phyloP scores from a whole-genome alignment of 2,797 vertebrate genomes.

The Tokudaia muenninki region DNA sequence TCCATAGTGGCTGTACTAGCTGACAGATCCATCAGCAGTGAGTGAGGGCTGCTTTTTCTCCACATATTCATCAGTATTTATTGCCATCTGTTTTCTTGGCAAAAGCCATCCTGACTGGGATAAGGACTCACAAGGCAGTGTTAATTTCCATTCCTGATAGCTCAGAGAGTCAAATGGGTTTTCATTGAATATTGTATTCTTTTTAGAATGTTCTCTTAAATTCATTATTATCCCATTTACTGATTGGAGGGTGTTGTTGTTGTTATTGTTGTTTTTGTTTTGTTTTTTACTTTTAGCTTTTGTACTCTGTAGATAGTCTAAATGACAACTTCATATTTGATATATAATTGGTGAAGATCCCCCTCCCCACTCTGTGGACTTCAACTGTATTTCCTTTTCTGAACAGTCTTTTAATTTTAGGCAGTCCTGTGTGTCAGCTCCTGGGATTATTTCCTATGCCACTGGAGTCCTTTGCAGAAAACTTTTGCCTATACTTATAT shows the following conservation, averaged over 20 bases:
- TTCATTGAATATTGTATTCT: not conserved
- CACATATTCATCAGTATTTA: not conserved
- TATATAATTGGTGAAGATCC: not conserved
- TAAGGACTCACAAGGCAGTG: not conserved
- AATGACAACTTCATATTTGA: not conserved
- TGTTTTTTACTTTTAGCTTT: not conserved
- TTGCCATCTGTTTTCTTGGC: not conserved
- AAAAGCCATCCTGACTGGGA: not conserved
- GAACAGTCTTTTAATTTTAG: not conserved
- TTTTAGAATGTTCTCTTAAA: not conserved
- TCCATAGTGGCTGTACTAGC: not conserved
- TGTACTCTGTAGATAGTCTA: not conserved
- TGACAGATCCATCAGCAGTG: not conserved
- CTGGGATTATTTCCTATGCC: not conserved
- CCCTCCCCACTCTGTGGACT: not conserved
- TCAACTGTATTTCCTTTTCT: not conserved
- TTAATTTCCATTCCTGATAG: not conserved
- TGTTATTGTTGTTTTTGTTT: too few relatives aligned
- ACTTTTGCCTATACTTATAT: not conserved
- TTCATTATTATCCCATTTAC: not conserved
- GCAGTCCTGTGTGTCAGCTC: not conserved
- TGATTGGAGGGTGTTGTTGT: not conserved
- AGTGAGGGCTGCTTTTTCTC: not conserved
- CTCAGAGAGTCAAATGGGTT: not conserved
- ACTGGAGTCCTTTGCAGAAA: not conserved